Evolutionary conservation across 2,113 vertebrate genomes (phyloP).

Genomic region (Ahaetulla prasina): DNA sequence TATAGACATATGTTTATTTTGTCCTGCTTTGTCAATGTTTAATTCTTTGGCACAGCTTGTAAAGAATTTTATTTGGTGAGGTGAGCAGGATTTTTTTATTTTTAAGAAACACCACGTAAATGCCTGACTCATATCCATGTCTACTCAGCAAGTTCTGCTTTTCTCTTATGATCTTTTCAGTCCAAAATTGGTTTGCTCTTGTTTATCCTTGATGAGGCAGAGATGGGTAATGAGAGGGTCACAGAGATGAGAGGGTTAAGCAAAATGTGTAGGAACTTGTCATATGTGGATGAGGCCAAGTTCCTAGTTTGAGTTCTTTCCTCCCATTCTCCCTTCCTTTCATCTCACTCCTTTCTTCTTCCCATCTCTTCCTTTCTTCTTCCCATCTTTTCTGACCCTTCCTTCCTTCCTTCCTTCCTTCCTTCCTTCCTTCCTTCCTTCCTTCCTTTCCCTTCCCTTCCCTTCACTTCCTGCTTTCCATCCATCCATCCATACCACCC

Average conservation of each 20-base stretch:
- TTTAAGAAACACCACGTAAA: background rate
- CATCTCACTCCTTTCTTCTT: background rate
- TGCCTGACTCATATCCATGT: conserved; percentile 11
- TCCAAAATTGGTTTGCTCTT: conserved; percentile 40
- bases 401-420: background rate
- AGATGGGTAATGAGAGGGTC: background rate
- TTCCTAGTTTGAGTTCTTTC: background rate
- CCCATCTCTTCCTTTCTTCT: background rate
- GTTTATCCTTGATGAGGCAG: conserved; percentile 44
- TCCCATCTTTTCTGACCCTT: background rate
- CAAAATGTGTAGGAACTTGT: background rate
- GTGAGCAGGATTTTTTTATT: conserved; percentile 28
- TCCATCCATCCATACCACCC: too few relatives aligned
- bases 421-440: background rate
- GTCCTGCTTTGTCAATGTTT: conserved; percentile 27
- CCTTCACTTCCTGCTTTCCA: too few relatives aligned
- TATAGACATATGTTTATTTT: conserved; percentile 33
- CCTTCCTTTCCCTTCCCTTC: background rate
- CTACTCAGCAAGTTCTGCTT: background rate
- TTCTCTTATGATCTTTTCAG: conserved; percentile 23
- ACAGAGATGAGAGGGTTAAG: background rate
- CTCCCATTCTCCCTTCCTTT: background rate
- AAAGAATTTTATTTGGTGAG: conserved; percentile 17
- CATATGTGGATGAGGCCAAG: background rate
- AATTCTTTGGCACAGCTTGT: conserved; percentile 30